Evolutionary conservation across 30 jellyfish, hydroid and myxozoan species (phyloP), one percentile per base, ranked within the genome.

Genomic region (Cassiopea xamachana): DNA sequence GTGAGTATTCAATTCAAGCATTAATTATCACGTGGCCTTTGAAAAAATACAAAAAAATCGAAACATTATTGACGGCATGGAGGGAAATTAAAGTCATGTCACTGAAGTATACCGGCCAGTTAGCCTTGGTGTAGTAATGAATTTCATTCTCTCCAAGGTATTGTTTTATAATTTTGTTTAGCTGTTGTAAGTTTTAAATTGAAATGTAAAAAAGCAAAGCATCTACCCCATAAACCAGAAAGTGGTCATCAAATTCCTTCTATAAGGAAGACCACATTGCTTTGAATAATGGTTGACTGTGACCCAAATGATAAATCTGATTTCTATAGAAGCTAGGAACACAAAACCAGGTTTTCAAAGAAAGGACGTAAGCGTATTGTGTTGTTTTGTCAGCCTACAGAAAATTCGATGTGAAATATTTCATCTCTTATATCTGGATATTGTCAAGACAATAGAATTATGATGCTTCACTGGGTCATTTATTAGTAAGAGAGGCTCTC

Each of bases 291-390:
- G 39, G 0, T 55, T 3, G 10, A 55, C 64, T 6, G n/a, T 69
- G 82, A 82, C 90, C 90, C 90, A 80, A 64, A 82, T 64, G 90
- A 80, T 73, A 82, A 82, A 82, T 82, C 90, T 16, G 76, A 16
- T 64, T 67, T 82, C 69, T 64, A 82, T 82, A 47, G 82, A 82
- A 82, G 17, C 19, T 6, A 49, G 68, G 39, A 39, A 44, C 64
- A 60, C 43, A 82, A 82, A 59, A 47, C 69, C 17, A 45, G 19
- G 59, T 45, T 17, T 68, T 82, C 49, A 62, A 46, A 50, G 48
- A 14, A 51, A 62, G 1, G 69, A 58, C 69, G 68, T 62, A 48
- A 82, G 64, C 90, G 48, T 67, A 82, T 82, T 82, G 90, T 82
- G 19, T 44, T 82, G 47, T 1, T 50, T 27, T 64, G 46, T 16